Percentiles rank a stretch among this genome's conserved stretches.
Conservation (phyloP, 2,797 vertebrate genomes). For the Bradypus variegatus region DNA sequence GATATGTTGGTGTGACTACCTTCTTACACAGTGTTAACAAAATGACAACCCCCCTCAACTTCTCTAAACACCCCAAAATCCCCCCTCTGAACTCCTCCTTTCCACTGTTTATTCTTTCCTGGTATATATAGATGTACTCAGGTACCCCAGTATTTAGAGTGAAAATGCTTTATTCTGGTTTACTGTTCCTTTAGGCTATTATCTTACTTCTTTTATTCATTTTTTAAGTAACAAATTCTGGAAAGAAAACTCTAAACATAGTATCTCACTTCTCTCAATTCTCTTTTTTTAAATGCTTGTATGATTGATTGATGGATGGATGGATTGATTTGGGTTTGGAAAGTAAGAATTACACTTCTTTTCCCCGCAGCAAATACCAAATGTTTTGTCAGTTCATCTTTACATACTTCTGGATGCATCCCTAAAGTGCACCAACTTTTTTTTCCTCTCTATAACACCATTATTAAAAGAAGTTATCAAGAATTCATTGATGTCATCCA, state of each 20-base stretch:
- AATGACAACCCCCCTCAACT: not conserved
- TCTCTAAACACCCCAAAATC: not conserved
- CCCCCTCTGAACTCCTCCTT: not conserved
- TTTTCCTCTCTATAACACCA: not conserved
- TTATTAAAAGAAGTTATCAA: not conserved
- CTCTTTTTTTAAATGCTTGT: not conserved
- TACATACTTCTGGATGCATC: not conserved
- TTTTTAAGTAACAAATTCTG: not conserved
- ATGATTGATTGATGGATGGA: not conserved
- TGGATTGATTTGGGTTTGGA: not conserved
- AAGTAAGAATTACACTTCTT: not conserved
- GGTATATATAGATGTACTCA: not conserved
- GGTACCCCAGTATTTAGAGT: not conserved
- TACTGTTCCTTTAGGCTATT: not conserved
- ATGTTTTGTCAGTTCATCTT: not conserved
- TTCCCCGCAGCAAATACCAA: not conserved
- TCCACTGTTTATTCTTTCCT: not conserved
- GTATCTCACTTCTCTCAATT: not conserved
- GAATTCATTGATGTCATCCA: not conserved
- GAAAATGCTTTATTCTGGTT: not conserved
- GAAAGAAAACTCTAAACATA: conserved; percentile 8
- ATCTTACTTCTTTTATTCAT: not conserved
- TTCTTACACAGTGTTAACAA: not conserved
- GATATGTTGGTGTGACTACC: not conserved
- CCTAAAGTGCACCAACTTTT: not conserved